A percentile compares a stretch with the other conserved stretches of the same genome.
Conservation (phyloP, 1,140 invertebrate genomes). For the Caenorhabditis elegans region DNA sequence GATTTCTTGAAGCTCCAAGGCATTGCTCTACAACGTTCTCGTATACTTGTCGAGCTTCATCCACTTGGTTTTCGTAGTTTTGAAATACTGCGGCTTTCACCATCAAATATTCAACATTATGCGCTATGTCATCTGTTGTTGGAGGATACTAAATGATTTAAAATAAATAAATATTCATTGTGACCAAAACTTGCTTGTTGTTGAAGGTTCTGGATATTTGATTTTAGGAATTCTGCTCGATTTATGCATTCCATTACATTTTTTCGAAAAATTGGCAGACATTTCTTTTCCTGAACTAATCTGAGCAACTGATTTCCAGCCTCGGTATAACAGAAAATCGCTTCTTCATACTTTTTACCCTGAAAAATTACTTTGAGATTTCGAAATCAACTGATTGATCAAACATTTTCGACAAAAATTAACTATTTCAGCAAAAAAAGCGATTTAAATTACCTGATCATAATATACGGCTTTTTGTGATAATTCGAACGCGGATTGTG, state of each 20-base stretch:
- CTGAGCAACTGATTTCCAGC: constrained; percentile 35
- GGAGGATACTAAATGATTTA: background rate
- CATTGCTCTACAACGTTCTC: constrained; percentile 2
- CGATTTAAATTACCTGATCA: constrained; percentile 40
- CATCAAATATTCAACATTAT: constrained; percentile 36
- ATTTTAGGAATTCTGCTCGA: constrained; percentile 40
- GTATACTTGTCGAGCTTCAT: constrained; percentile 26
- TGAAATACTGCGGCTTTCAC: constrained; percentile 21
- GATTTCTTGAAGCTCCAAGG: background rate
- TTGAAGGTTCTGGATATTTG: constrained; percentile 3
- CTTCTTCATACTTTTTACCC: constrained; percentile 40
- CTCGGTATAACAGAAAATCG: constrained; percentile 43
- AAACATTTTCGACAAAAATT: no score
- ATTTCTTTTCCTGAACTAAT: constrained; percentile 26
- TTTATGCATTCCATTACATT: constrained; percentile 41
- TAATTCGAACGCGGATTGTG: constrained; percentile 10
- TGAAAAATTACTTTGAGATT: background rate
- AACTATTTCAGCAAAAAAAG: no score
- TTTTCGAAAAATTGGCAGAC: constrained; percentile 31
- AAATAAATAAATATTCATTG: background rate
- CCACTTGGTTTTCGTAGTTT: background rate
- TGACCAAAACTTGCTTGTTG: background rate
- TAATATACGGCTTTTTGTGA: constrained; percentile 36
- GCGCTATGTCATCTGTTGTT: background rate
- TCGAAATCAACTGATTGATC: background rate